A percentile compares a stretch with the other conserved stretches of the same genome.
Conservation (phyloP, 2,888 invertebrate species). For the Ormyrus nitidulus region DNA sequence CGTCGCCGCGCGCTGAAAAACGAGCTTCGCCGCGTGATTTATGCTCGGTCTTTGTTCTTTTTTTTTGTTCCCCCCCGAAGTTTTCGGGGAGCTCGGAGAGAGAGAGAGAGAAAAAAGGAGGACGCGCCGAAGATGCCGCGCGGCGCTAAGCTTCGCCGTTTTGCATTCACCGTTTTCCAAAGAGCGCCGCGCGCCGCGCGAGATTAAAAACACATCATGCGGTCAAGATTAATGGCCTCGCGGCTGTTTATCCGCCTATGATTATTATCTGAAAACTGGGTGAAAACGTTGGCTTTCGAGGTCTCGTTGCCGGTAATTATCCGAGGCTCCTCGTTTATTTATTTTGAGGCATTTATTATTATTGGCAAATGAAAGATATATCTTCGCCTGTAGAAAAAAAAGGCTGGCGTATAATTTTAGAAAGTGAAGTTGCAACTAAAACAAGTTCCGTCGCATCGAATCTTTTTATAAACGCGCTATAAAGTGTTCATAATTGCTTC, state of each 20-base stretch:
- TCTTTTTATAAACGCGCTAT: no score
- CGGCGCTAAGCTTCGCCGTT: background rate
- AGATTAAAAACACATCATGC: background rate
- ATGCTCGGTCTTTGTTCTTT: slow-evolving; percentile 17
- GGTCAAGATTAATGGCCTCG: background rate
- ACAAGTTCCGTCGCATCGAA: no score
- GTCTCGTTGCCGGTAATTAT: no score
- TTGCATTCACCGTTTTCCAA: background rate
- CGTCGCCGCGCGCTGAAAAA: slow-evolving; percentile 17
- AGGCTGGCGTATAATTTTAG: background rate
- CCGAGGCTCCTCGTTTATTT: no score
- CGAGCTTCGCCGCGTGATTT: slow-evolving; percentile 35
- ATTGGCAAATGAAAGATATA: no score
- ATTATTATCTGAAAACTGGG: background rate
- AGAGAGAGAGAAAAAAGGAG: background rate
- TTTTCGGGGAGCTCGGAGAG: background rate
- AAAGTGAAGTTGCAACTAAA: no score
- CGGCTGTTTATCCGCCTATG: background rate
- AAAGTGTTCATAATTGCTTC: no score
- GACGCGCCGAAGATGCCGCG: background rate
- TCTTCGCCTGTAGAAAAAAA: no score
- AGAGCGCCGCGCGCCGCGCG: background rate
- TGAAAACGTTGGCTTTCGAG: no score
- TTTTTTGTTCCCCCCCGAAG: background rate
- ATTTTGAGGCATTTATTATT: no score